Evolutionary conservation across 1,140 invertebrate species (phyloP).

Genomic region (Tetragonula clypearis): DNA sequence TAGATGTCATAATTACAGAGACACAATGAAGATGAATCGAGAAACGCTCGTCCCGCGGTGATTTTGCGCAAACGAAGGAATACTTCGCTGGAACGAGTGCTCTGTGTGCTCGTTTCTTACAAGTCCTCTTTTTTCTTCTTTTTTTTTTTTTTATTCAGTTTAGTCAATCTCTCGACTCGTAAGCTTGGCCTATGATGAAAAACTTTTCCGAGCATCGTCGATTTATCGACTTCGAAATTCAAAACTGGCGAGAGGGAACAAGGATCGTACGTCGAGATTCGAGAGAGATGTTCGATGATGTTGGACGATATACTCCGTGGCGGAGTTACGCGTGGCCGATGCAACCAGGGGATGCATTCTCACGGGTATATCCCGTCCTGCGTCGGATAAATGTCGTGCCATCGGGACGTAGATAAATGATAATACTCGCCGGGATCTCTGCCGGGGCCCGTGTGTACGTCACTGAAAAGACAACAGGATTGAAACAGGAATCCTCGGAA

Average conservation of each 20-base stretch:
- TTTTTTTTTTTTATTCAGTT: background rate
- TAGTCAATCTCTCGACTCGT: background rate
- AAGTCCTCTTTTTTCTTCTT: background rate
- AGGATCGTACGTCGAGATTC: background rate
- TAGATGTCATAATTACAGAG: background rate
- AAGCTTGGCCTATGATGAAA: too few species aligned
- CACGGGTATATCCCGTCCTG: slow-evolving; percentile 46
- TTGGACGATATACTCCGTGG: background rate
- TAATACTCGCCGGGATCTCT: slow-evolving; percentile 52
- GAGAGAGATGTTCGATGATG: background rate
- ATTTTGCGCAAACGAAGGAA: background rate
- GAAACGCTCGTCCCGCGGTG: background rate
- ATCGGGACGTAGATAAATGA: slow-evolving; percentile 42
- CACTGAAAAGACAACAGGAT: slow-evolving; percentile 49
- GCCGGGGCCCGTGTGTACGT: background rate
- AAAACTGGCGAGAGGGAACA: background rate
- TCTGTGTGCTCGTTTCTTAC: background rate
- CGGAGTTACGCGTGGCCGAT: slow-evolving; percentile 38
- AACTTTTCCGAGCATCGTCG: background rate
- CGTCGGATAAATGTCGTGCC: slow-evolving; percentile 47
- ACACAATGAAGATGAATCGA: slow-evolving; percentile 10
- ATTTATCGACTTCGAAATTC: background rate
- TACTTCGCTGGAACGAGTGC: background rate
- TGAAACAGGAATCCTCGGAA: slow-evolving; percentile 49
- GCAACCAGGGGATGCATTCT: slow-evolving; percentile 45